Evolutionary conservation across 2,797 vertebrate genomes (phyloP).

Genomic region (Alauda arvensis): DNA sequence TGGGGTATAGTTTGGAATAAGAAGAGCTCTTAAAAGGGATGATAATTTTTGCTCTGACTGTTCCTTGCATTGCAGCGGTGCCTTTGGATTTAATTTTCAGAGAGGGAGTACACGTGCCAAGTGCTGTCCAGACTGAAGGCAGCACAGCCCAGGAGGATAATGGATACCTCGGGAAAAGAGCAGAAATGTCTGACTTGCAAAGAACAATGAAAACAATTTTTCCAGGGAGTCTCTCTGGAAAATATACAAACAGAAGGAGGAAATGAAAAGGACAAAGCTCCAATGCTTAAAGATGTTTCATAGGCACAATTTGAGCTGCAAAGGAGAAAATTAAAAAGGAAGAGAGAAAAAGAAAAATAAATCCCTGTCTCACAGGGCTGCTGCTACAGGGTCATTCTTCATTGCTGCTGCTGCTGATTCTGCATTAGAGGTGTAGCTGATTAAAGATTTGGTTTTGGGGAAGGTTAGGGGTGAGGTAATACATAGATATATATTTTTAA

Average conservation of each 20-base stretch:
- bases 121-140: not conserved
- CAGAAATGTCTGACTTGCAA: constrained; percentile 29
- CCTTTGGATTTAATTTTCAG: not conserved
- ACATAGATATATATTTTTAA: constrained; percentile 42
- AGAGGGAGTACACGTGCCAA: not conserved
- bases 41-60: not conserved
- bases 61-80: not conserved
- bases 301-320: not conserved
- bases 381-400: constrained; percentile 52
- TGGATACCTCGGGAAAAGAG: not conserved
- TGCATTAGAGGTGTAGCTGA: constrained; percentile 56
- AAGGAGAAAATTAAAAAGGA: not conserved
- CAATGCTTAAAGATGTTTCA: constrained; percentile 36
- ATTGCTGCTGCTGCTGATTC: constrained; percentile 58
- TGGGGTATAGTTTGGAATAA: not conserved
- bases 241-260: not conserved
- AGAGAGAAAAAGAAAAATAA: not conserved
- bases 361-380: not conserved
- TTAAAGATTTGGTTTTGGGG: constrained; percentile 58
- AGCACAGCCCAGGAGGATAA: not conserved
- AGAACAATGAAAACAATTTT: constrained; percentile 40
- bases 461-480: constrained; percentile 32
- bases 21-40: not conserved
- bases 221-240: constrained; percentile 2
- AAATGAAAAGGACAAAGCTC: constrained; percentile 22